Conservation (phyloP, 1,140 invertebrate species). For the Hypsibius dujardini region DNA sequence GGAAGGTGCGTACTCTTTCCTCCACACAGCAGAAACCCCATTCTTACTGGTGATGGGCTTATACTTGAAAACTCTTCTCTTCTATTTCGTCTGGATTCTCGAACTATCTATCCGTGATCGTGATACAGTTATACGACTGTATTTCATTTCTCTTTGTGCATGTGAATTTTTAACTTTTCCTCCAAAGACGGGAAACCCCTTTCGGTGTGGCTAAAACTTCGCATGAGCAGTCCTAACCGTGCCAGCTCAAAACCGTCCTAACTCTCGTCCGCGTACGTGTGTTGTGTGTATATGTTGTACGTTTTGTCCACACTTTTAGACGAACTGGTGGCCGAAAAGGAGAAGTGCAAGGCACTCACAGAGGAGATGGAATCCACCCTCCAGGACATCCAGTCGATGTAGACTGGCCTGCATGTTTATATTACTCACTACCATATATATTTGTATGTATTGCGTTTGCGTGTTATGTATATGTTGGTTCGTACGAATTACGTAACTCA, state of each 20-base stretch:
- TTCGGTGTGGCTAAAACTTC: neutral
- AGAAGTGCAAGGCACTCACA: slow-evolving; percentile 85
- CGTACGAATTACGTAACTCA: neutral
- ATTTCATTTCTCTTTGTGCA: no score
- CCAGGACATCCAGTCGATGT: slow-evolving; percentile 98
- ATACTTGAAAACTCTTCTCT: no score
- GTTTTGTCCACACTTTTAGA: slow-evolving; percentile 47
- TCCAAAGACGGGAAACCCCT: no score
- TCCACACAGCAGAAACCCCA: neutral
- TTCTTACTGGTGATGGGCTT: no score
- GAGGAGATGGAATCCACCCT: slow-evolving; percentile 97
- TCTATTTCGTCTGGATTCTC: no score
- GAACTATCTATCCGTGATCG: no score
- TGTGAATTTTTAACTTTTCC: no score
- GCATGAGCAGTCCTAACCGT: no score
- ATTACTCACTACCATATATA: neutral
- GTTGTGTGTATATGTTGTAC: no score
- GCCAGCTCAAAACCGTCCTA: neutral
- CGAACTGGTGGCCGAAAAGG: slow-evolving; percentile 79
- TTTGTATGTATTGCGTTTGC: no score
- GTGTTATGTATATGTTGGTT: neutral
- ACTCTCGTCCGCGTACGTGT: no score
- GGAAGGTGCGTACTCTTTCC: slow-evolving; percentile 67
- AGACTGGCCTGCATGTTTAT: slow-evolving; percentile 36
- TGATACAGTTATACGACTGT: no score